Evolutionary conservation across 2,888 invertebrate genomes (phyloP), one percentile per base, ranked within the genome.

Genomic region (Chrysotoxum bicinctum): DNA sequence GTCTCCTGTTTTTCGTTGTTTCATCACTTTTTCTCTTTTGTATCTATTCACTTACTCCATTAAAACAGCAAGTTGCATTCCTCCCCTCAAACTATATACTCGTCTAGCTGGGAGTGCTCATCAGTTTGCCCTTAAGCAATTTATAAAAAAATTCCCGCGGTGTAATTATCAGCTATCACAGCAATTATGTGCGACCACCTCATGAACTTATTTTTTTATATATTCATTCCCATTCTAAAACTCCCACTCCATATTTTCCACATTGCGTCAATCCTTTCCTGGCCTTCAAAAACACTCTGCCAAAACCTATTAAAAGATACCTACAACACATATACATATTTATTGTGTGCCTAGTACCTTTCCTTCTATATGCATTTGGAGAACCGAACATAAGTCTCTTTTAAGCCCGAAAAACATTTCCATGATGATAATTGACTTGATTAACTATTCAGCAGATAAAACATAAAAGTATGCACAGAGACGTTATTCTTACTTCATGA

Each of bases 341-440:
- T n/a, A n/a, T n/a, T 32, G 5, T 12, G 8, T 26, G 12, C 2
- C 6, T 21, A 32, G 19, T 14, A 50, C 48, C 48, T 50, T 50
- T 23, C 7, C 23, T 50, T 50, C 45, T 21, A 32, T 12, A 26
- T 26, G 7, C 7, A 26, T 26, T 43, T 60, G 23, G 60, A 73
- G 30, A 43, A 48, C 66, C 14, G 7, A 52, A 40, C 45, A 48
- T 58, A 58, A 19, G 16, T 40, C 66, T 52, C 30, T 19, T 35
- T 74, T 75, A 69, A 75, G 62, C 62, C 80, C 32, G n/a, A 78
- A 43, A 62, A 60, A 69, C 35, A 32, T 75, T 54, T 69, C 40
- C 35, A 62, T 69, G 82, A 64, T 62, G 82, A 73, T 82, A 83
- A 83, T 78, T 74, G 70, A 54, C 78, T 69, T 35, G 52, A 78